Evolutionary conservation across 2,888 invertebrate genomes (phyloP), one percentile per base, ranked within the genome.

Genomic region (Drosophila lutescens): DNA sequence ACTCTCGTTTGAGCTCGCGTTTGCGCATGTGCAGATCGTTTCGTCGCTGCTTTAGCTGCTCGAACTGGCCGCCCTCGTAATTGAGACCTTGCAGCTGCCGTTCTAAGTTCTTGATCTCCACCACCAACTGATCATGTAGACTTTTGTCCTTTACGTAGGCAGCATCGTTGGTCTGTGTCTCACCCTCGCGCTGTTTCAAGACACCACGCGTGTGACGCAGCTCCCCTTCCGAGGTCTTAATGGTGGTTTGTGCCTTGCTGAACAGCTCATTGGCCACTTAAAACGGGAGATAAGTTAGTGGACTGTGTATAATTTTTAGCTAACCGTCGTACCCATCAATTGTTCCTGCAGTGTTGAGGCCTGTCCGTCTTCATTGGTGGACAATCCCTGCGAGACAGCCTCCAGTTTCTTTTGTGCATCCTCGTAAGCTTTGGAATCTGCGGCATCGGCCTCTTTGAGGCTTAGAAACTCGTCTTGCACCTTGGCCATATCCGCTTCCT

Each of bases 311-410:
- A 9, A 9, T 2, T 9, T 1, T 1, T 3, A 8, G 2, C 3
- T 2, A 4, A 4, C 1, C 1, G 1, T 10, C 91, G 88, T 89
- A 96, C 96, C 94, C 91, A 98, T 98, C 20, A 98, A 94, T 91
- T 98, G 98, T 78, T 98, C 97, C 90, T 97, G 97, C 58, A 99
- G 93, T 0, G 98, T 96, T 38, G 96, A 96, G 7, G 96, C 95
- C 86, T 95, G 94, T 0, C 97, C 97, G 71, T 95, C 95, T 17
- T 95, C 96, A 77, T 95, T 96, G 56, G 96, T 95, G 43, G 96
- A 94, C 81, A 96, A 93, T 10, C 99, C 99, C 36, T 96, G 94
- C 87, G 95, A 96, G 43, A 98, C 94, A 20, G 97, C 97, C 88
- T 98, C 96, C 87, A 95, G 96, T 77, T 94, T 94, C 75, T 95